Evolutionary conservation across 2,888 invertebrate genomes (phyloP), one percentile per base, ranked within the genome.

Genomic region (Koerneria pararmatus): DNA sequence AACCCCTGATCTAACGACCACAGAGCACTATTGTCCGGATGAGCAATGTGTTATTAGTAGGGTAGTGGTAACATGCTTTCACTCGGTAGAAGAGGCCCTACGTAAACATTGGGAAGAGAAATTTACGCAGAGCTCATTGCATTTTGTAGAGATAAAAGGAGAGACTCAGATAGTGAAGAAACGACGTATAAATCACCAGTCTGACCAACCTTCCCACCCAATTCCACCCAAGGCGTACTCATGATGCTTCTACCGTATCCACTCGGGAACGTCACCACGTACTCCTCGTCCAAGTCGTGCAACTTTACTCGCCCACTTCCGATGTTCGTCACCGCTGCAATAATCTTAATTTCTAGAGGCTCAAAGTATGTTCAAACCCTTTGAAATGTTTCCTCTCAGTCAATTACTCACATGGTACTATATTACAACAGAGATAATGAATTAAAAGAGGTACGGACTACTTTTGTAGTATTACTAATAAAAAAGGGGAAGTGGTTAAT

Each of bases 151-250:
- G 90, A 29, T 94, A 92, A 82, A 88, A 89, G 84, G 91, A 95
- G 5, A 93, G 95, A 0, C 93, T n/a, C n/a, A n/a, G n/a, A n/a
- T n/a, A n/a, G 93, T 85, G 95, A 89, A n/a, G n/a, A n/a, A n/a
- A n/a, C n/a, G n/a, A n/a, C n/a, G n/a, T n/a, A n/a, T n/a, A n/a
- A n/a, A n/a, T n/a, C n/a, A 85, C 95, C 95, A n/a, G n/a, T n/a
- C n/a, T n/a, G n/a, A 66, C 89, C 89, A 73, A 97, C 92, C 1
- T 90, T 89, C 19, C 98, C 98, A 65, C 97, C 97, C 29, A 99
- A 86, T 85, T 99, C 98, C 81, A 99, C 92, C 97, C 98, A 99
- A 1, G 98, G 98, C 65, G 95, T 91, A 48, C 95, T 93, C 81
- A 98, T 87, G 81, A 97, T 97, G 60, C 95, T 95, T 84, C 95